A percentile compares a stretch with the other conserved stretches of the same genome.
Conservation (phyloP, 92 coral and sea anemone genomes). For the Parazoanthus swiftii region DNA sequence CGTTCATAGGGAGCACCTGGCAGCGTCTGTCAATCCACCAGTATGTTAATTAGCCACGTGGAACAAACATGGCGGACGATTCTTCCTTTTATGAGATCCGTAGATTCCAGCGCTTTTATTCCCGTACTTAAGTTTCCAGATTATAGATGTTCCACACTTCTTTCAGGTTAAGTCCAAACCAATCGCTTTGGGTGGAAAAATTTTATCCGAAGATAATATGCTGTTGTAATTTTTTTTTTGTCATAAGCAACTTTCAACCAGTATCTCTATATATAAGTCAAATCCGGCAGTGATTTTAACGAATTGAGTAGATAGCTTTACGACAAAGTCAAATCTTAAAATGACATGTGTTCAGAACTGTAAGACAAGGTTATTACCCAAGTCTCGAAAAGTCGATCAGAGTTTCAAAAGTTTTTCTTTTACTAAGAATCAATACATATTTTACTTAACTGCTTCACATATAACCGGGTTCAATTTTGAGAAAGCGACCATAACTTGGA, state of each 20-base stretch:
- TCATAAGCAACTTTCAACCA: neutral
- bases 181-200: neutral
- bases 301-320: neutral
- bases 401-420: no score
- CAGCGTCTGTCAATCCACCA: slow-evolving; percentile 1
- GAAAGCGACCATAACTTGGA: neutral
- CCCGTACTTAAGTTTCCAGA: neutral
- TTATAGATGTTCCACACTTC: neutral
- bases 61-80: neutral
- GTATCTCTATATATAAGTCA: neutral
- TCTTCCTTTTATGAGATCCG: neutral
- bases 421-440: no score
- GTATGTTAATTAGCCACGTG: slow-evolving; percentile 46
- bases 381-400: neutral
- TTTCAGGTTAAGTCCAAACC: neutral
- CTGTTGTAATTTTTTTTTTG: no score
- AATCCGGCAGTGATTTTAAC: neutral
- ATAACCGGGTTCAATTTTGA: neutral
- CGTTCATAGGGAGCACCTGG: neutral
- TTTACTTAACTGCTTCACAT: neutral
- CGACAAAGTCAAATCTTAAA: neutral
- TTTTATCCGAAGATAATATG: neutral
- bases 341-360: neutral
- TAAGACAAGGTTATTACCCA: neutral
- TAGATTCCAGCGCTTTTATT: neutral